These are phyloP conservation scores for Pimephales promelas DNA, from an alignment of 2,113 vertebrate species.

Conservation along the genomic window DNA sequence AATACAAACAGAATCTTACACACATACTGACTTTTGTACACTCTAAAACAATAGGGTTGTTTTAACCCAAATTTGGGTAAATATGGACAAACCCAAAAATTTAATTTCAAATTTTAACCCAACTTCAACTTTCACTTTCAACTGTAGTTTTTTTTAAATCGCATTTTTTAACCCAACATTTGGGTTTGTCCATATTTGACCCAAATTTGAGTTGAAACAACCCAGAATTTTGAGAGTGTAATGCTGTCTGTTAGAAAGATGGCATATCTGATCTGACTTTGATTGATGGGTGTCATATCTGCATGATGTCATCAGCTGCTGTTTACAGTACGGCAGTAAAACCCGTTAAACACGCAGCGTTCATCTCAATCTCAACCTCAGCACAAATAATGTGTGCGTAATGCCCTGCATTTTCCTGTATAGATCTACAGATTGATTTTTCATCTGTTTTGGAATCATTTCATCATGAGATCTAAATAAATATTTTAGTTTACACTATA, in stretches of 20 bases:
- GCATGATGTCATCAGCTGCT: background rate
- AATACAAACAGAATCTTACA: background rate
- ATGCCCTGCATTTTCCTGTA: background rate
- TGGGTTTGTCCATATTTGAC: too few relatives aligned
- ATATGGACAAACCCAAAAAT: too few relatives aligned
- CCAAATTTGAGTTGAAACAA: too few relatives aligned
- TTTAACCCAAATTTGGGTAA: too few relatives aligned
- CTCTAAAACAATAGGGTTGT: too few relatives aligned
- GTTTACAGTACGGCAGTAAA: background rate
- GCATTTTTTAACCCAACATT: too few relatives aligned
- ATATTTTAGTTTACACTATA: background rate
- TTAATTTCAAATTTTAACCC: too few relatives aligned
- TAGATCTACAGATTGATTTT: background rate
- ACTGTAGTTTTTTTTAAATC: too few relatives aligned
- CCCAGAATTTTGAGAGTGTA: too few relatives aligned
- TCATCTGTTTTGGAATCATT: background rate
- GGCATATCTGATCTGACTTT: background rate
- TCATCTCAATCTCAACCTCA: background rate
- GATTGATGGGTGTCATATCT: background rate
- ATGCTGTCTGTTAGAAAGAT: background rate
- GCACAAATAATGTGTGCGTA: background rate
- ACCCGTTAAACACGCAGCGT: background rate
- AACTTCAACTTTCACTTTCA: too few relatives aligned
- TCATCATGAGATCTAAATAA: background rate
- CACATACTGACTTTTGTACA: background rate